A percentile compares a stretch with the other conserved stretches of the same genome.
phyloP scores from a whole-genome alignment of 2,797 vertebrate species.

The Sciurus vulgaris region DNA sequence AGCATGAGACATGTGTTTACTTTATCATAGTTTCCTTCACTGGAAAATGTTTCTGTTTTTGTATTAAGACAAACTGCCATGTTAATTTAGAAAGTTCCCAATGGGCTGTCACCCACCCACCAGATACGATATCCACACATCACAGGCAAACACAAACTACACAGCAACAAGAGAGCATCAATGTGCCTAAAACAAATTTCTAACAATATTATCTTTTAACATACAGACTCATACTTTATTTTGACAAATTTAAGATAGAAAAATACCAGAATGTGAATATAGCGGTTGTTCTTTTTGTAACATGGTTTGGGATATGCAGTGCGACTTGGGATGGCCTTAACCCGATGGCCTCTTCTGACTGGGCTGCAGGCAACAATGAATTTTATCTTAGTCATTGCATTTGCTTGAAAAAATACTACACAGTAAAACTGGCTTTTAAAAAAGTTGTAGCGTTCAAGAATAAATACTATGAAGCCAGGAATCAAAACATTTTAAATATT shows the following conservation, averaged over 20 bases:
- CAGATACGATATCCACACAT: conserved; percentile 56
- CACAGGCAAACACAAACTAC: not conserved
- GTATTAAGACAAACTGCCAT: conserved; percentile 71
- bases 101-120: conserved; percentile 40
- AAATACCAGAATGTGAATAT: conserved; percentile 79
- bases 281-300: conserved; percentile 63
- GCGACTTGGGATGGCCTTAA: not conserved
- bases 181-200: conserved; percentile 50
- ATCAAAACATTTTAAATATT: conserved; percentile 69
- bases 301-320: conserved; percentile 38
- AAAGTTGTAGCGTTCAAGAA: conserved; percentile 76
- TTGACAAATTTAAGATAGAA: conserved; percentile 77
- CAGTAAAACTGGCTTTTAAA: conserved; percentile 71
- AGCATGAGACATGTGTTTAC: conserved; percentile 77
- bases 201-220: conserved; percentile 70
- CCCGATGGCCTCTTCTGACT: not conserved
- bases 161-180: conserved; percentile 74
- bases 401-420: conserved; percentile 73
- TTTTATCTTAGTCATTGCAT: conserved; percentile 53
- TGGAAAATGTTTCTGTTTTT: conserved; percentile 74
- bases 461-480: conserved; percentile 66
- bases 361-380: conserved; percentile 65
- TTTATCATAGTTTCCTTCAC: conserved; percentile 75
- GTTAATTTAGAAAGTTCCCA: conserved; percentile 73
- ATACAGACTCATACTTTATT: conserved; percentile 83